Percentiles rank a stretch among this genome's conserved stretches.
phyloP scores from a whole-genome alignment of 2,797 vertebrate species.

The Benthosema pterotum region DNA sequence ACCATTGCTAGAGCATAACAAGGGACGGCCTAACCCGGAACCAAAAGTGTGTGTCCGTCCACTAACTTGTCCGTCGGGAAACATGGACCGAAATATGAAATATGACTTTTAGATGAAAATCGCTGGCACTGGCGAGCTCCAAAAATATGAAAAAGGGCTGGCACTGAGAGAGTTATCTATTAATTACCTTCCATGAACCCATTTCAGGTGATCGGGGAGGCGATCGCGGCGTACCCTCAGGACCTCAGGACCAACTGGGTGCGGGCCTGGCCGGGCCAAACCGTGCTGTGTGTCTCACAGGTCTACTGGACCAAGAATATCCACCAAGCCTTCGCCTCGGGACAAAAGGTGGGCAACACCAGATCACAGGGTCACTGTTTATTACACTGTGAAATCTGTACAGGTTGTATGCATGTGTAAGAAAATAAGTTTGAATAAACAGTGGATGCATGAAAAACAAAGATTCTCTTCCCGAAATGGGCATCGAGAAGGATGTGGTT shows the following conservation, averaged over 20 bases:
- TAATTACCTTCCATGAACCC: conserved; percentile 2
- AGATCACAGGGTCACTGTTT: background rate
- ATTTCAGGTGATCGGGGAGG: conserved; percentile 83
- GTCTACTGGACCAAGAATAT: conserved; percentile 88
- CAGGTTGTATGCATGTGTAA: too few relatives aligned
- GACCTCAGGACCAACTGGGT: conserved; percentile 84
- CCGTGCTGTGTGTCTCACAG: conserved; percentile 91
- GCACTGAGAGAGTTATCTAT: too few relatives aligned
- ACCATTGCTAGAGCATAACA: too few relatives aligned
- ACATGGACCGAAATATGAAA: too few relatives aligned
- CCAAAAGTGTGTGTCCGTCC: too few relatives aligned
- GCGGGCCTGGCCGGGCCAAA: conserved; percentile 89
- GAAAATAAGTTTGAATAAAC: too few relatives aligned
- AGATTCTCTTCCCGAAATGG: background rate
- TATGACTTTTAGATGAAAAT: too few relatives aligned
- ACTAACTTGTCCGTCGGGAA: too few relatives aligned
- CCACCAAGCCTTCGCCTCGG: conserved; percentile 80
- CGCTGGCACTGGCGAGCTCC: too few relatives aligned
- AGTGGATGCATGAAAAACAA: background rate
- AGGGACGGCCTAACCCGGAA: too few relatives aligned
- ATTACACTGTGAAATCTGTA: background rate
- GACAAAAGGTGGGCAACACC: conserved; percentile 70
- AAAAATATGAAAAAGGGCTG: too few relatives aligned
- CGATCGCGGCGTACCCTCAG: conserved; percentile 82
- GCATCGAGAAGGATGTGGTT: background rate